Evolutionary conservation across 2,113 vertebrate genomes (phyloP).

Genomic region (Dissostichus mawsoni): DNA sequence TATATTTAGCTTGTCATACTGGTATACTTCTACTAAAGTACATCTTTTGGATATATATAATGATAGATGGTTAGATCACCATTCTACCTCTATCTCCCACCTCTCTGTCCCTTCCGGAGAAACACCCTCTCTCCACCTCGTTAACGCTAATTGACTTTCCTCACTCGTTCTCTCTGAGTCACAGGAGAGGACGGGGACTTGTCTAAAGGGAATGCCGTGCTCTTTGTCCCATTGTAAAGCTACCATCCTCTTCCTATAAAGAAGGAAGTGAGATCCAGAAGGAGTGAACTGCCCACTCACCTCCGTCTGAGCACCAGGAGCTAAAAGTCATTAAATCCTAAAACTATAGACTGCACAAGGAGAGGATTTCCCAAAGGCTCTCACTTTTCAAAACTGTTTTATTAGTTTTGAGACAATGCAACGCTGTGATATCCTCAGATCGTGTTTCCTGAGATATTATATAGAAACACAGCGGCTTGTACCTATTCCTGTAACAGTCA

Average conservation of each 20-base stretch:
- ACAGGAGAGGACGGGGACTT: constrained; percentile 64
- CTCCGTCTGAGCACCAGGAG: constrained; percentile 37
- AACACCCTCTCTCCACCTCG: constrained; percentile 77
- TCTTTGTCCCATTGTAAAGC: constrained; percentile 21
- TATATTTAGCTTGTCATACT: no score
- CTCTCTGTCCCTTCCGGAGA: not conserved
- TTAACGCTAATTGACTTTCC: constrained; percentile 92
- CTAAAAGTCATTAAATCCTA: constrained; percentile 61
- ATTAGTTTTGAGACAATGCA: constrained; percentile 64
- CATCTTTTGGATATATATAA: no score
- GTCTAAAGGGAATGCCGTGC: constrained; percentile 44
- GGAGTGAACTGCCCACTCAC: constrained; percentile 49
- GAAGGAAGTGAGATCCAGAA: constrained; percentile 45
- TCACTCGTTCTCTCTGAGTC: constrained; percentile 92
- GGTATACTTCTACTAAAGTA: no score
- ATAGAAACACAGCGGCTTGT: constrained; percentile 23
- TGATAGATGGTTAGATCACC: no score
- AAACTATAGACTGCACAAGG: constrained; percentile 41
- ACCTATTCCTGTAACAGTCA: constrained; percentile 20
- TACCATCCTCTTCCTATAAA: constrained; percentile 24
- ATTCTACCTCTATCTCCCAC: not conserved
- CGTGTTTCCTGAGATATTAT: constrained; percentile 33
- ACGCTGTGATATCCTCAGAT: constrained; percentile 28
- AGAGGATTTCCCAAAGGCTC: constrained; percentile 67
- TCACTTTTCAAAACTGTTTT: constrained; percentile 61